These are phyloP conservation scores for Microtus californicus DNA, from an alignment of 2,797 vertebrate genomes.

Conservation along the genomic window DNA sequence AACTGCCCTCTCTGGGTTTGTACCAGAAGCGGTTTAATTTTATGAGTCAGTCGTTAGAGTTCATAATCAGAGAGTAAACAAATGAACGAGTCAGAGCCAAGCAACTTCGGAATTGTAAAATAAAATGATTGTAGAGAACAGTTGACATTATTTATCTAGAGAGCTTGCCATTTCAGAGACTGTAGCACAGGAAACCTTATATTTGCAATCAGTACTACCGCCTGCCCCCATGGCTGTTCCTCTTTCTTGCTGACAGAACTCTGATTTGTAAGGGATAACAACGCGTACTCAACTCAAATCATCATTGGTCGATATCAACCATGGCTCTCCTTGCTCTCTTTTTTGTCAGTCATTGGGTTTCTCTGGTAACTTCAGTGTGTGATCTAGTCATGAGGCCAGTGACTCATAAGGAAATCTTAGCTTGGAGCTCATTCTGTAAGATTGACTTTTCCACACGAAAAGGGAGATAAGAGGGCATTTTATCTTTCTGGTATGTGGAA, in stretches of 20 bases:
- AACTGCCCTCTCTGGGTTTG: background rate
- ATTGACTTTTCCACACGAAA: slow-evolving; percentile 45
- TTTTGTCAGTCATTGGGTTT: slow-evolving; percentile 4
- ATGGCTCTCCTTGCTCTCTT: background rate
- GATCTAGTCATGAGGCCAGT: background rate
- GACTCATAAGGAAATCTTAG: slow-evolving; percentile 45
- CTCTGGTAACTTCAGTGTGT: background rate
- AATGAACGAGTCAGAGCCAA: slow-evolving; percentile 11
- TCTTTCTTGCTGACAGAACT: slow-evolving; percentile 42
- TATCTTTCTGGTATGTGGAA: background rate
- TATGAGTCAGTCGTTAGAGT: slow-evolving; percentile 29
- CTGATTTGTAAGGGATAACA: slow-evolving; percentile 27
- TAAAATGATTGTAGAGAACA: background rate
- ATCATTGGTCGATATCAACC: background rate
- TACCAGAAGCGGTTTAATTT: slow-evolving; percentile 51
- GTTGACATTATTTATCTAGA: slow-evolving; percentile 43
- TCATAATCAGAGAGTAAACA: slow-evolving; percentile 29
- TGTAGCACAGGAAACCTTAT: background rate
- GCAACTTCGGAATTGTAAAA: slow-evolving; percentile 48
- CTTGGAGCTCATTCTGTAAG: background rate
- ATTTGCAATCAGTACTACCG: slow-evolving; percentile 8
- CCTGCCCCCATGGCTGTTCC: background rate
- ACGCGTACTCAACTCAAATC: background rate
- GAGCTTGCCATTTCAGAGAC: slow-evolving; percentile 48
- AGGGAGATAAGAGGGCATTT: slow-evolving; percentile 21